Evolutionary conservation across 2,797 vertebrate species (phyloP).

Genomic region (Rhinatrema bivittatum): DNA sequence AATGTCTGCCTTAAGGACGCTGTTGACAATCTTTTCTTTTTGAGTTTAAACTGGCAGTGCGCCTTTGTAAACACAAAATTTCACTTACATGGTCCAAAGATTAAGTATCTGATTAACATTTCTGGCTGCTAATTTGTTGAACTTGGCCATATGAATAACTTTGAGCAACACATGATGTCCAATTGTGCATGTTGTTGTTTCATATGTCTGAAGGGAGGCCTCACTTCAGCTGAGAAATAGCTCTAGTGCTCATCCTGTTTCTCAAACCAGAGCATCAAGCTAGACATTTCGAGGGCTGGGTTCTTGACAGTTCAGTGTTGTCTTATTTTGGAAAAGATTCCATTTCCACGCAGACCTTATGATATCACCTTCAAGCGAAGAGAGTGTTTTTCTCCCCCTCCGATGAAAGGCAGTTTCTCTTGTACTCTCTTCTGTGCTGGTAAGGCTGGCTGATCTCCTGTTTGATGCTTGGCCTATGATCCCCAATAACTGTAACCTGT

Average conservation of each 20-base stretch:
- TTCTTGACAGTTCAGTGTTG: not conserved
- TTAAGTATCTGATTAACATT: slow-evolving; percentile 70
- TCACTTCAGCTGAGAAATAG: slow-evolving; percentile 8
- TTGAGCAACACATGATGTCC: slow-evolving; percentile 31
- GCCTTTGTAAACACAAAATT: slow-evolving; percentile 56
- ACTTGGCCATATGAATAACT: slow-evolving; percentile 46
- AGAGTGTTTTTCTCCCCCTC: no score
- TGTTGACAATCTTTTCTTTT: slow-evolving; percentile 45
- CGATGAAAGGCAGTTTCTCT: no score
- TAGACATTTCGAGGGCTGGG: no score
- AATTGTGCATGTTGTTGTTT: slow-evolving; percentile 27
- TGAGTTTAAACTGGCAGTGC: slow-evolving; percentile 47
- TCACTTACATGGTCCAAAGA: slow-evolving; percentile 62
- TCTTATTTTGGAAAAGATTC: not conserved
- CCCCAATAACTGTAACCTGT: no score
- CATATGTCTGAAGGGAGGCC: slow-evolving; percentile 21
- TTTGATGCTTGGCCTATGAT: no score
- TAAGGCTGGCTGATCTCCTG: no score
- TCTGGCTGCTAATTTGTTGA: slow-evolving; percentile 66
- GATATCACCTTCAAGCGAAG: no score
- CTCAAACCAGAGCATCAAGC: no score
- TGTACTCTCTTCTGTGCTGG: no score
- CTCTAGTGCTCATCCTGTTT: no score
- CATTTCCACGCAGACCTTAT: no score
- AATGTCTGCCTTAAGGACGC: slow-evolving; percentile 44